Conservation (phyloP, 37 sponge, comb jelly and placozoan species). For the Hexactinellida sp. region DNA sequence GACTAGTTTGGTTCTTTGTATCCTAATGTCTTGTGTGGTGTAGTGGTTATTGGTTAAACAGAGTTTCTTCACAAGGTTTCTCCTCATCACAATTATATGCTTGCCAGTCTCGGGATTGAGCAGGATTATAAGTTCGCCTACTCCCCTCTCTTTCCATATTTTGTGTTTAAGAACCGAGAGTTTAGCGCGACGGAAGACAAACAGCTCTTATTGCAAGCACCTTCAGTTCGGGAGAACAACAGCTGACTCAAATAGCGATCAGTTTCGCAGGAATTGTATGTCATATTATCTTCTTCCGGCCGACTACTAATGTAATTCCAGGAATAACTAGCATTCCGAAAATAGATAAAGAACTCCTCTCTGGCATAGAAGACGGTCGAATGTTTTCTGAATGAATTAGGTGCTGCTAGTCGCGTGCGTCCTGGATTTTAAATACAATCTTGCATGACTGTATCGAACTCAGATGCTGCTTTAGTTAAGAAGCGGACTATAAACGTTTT, state of each 20-base stretch:
- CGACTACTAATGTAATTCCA: neutral
- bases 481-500: no score
- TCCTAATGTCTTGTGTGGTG: constrained; percentile 51
- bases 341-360: no score
- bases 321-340: constrained; percentile 2
- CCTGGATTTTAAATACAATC: neutral
- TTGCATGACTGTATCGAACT: neutral
- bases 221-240: constrained; percentile 51
- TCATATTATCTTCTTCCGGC: neutral
- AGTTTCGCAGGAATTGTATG: constrained; percentile 14
- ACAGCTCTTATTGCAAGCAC: constrained; percentile 67
- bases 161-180: constrained; percentile 63
- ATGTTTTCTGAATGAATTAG: neutral
- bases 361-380: no score
- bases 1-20: constrained; percentile 30
- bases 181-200: constrained; percentile 58
- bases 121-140: constrained; percentile 71
- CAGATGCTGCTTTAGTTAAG: neutral
- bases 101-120: constrained; percentile 37
- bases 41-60: constrained; percentile 88
- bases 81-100: constrained; percentile 67
- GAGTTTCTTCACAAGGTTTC: constrained; percentile 74
- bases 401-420: no score
- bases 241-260: constrained; percentile 58
- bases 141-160: constrained; percentile 80